Conservation (phyloP, 2,888 invertebrate species). For the Dasysyrphus albostriatus region DNA sequence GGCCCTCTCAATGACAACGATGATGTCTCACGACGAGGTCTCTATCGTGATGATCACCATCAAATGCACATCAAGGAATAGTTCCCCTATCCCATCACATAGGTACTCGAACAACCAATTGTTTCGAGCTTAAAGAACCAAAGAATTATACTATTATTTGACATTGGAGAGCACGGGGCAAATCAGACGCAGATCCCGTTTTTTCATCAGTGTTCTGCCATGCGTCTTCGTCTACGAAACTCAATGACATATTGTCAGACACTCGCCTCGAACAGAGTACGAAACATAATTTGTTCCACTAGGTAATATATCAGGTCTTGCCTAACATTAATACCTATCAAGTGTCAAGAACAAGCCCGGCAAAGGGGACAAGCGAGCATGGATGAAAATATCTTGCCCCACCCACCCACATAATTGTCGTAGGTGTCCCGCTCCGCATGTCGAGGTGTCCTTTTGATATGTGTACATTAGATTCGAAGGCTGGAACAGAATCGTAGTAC, state of each 20-base stretch:
- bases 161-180: neutral
- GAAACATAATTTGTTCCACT: constrained; percentile 72
- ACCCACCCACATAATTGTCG: constrained; percentile 76
- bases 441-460: constrained; percentile 76
- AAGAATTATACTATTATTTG: constrained; percentile 28
- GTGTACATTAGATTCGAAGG: constrained; percentile 69
- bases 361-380: constrained; percentile 10
- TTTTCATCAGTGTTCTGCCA: constrained; percentile 42
- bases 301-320: constrained; percentile 70
- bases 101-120: constrained; percentile 37
- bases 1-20: constrained; percentile 52
- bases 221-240: constrained; percentile 46
- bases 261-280: constrained; percentile 56
- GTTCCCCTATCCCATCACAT: neutral
- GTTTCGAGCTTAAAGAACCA: constrained; percentile 15
- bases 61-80: constrained; percentile 39
- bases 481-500: constrained; percentile 20
- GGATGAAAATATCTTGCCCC: constrained; percentile 68
- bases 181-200: constrained; percentile 40
- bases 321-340: constrained; percentile 75
- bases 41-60: constrained; percentile 50
- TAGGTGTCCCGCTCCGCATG: constrained; percentile 69
- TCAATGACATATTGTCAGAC: constrained; percentile 74
- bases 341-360: constrained; percentile 42
- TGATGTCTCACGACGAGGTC: constrained; percentile 53